Evolutionary conservation across 92 coral and sea anemone genomes (phyloP).

Genomic region (Epizoanthus stellaris): DNA sequence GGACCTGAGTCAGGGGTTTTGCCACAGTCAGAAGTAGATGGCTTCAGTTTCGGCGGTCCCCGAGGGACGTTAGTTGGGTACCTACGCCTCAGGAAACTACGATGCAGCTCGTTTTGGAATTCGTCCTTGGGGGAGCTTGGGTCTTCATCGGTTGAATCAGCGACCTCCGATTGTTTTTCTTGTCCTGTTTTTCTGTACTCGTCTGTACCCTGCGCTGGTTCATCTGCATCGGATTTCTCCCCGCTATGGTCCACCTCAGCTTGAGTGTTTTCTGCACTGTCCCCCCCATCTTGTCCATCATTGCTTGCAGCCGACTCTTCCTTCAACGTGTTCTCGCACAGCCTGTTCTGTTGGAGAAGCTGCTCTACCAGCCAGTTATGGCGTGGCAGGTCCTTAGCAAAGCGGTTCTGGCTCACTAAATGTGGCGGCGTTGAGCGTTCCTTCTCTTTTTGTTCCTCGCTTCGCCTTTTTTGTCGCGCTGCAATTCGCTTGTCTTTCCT

Average conservation of each 20-base stretch:
- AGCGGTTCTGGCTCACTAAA: slow-evolving; percentile 91
- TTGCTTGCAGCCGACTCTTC: slow-evolving; percentile 40
- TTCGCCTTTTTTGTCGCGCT: slow-evolving; percentile 71
- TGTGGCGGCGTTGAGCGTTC: slow-evolving; percentile 93
- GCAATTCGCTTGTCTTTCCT: slow-evolving; percentile 79
- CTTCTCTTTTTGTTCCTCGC: slow-evolving; percentile 77
- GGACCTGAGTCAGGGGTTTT: slow-evolving; percentile 50
- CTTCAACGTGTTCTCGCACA: slow-evolving; percentile 72
- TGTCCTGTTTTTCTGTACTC: background rate
- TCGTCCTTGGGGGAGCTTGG: slow-evolving; percentile 65
- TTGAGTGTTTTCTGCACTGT: slow-evolving; percentile 32
- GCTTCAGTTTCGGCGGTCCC: slow-evolving; percentile 82
- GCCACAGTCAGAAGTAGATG: slow-evolving; percentile 67
- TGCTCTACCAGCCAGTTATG: slow-evolving; percentile 99
- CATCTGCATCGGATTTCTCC: slow-evolving; percentile 27
- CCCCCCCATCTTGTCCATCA: slow-evolving; percentile 65
- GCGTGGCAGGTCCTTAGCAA: slow-evolving; percentile 95
- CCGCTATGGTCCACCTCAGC: slow-evolving; percentile 36
- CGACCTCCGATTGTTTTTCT: slow-evolving; percentile 42
- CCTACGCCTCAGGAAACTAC: slow-evolving; percentile 78
- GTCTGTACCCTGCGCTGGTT: slow-evolving; percentile 46
- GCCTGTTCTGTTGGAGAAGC: slow-evolving; percentile 86
- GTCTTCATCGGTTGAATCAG: slow-evolving; percentile 56
- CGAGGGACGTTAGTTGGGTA: slow-evolving; percentile 87
- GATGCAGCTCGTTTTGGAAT: slow-evolving; percentile 80